A percentile compares a stretch with the other conserved stretches of the same genome.
Evolutionary conservation across 1,140 invertebrate genomes (phyloP).

Genomic region (Penaeus vannamei): DNA sequence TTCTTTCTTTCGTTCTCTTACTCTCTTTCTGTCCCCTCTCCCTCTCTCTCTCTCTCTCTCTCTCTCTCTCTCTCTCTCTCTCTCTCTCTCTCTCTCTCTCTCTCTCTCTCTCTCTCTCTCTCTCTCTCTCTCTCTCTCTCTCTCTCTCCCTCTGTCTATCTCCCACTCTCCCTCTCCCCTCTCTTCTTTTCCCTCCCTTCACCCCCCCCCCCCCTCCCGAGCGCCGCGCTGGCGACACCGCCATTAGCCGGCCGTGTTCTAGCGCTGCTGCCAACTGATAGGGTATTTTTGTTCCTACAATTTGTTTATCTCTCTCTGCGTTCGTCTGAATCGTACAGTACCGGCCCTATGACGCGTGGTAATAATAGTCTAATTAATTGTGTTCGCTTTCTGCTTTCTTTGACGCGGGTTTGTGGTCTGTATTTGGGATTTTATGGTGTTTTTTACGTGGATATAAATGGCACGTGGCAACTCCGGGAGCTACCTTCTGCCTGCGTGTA

Average conservation of each 20-base stretch:
- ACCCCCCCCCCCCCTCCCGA: not conserved
- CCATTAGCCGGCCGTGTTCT: conserved; percentile 47
- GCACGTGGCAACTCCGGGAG: too few relatives aligned
- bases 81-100: too few relatives aligned
- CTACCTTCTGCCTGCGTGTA: too few relatives aligned
- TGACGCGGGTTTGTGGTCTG: too few relatives aligned
- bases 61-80: too few relatives aligned
- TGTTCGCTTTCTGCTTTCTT: not conserved
- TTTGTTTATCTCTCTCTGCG: not conserved
- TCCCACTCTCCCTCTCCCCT: not conserved
- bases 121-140: not conserved
- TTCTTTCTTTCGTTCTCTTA: too few relatives aligned
- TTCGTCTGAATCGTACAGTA: not conserved
- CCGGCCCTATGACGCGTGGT: not conserved
- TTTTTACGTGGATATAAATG: too few relatives aligned
- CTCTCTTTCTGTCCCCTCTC: too few relatives aligned
- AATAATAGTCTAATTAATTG: not conserved
- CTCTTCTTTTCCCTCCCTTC: not conserved
- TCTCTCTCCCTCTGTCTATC: not conserved
- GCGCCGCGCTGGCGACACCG: conserved; percentile 32
- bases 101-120: not conserved
- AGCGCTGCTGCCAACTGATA: conserved; percentile 43
- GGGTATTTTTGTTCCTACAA: conserved; percentile 35
- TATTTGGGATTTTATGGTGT: too few relatives aligned
- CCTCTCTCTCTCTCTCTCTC: too few relatives aligned